phyloP scores from a whole-genome alignment of 2,113 vertebrate species.

The Amphiprion percula region DNA sequence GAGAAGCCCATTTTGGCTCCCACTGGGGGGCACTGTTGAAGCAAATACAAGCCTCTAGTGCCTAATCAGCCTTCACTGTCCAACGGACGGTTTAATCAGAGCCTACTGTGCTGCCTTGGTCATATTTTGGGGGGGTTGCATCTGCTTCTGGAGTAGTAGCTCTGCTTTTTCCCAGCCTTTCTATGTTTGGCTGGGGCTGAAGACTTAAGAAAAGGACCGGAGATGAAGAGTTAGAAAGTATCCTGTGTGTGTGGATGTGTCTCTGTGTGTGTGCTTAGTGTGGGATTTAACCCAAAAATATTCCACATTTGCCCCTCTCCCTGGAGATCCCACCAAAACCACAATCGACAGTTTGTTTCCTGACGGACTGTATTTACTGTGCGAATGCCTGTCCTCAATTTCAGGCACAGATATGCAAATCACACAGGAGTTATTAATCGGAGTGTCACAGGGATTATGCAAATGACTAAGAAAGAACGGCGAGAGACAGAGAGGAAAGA shows the following conservation, averaged over 20 bases:
- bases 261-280: neutral
- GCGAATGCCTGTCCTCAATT: slow-evolving; percentile 72
- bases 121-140: slow-evolving; percentile 37
- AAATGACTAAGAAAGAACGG: slow-evolving; percentile 71
- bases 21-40: slow-evolving; percentile 87
- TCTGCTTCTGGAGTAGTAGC: slow-evolving; percentile 67
- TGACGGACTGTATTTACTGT: slow-evolving; percentile 58
- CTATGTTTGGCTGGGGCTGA: slow-evolving; percentile 46
- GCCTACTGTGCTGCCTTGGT: slow-evolving; percentile 33
- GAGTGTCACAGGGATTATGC: slow-evolving; percentile 82
- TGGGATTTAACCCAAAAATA: slow-evolving; percentile 44
- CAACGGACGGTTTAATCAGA: slow-evolving; percentile 54
- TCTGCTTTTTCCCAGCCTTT: slow-evolving; percentile 65
- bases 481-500: slow-evolving; percentile 33
- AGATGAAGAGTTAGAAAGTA: slow-evolving; percentile 41
- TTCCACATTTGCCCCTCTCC: slow-evolving; percentile 22
- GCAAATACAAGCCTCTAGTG: slow-evolving; percentile 52
- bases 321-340: slow-evolving; percentile 22
- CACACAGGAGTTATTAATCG: slow-evolving; percentile 77
- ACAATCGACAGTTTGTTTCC: slow-evolving; percentile 45
- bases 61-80: slow-evolving; percentile 23
- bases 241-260: slow-evolving; percentile 19
- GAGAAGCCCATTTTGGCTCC: slow-evolving; percentile 9
- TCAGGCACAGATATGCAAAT: slow-evolving; percentile 81
- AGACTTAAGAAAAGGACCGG: slow-evolving; percentile 46